Evolutionary conservation across 2,113 vertebrate genomes (phyloP).

Genomic region (Nannobrachium achirus): DNA sequence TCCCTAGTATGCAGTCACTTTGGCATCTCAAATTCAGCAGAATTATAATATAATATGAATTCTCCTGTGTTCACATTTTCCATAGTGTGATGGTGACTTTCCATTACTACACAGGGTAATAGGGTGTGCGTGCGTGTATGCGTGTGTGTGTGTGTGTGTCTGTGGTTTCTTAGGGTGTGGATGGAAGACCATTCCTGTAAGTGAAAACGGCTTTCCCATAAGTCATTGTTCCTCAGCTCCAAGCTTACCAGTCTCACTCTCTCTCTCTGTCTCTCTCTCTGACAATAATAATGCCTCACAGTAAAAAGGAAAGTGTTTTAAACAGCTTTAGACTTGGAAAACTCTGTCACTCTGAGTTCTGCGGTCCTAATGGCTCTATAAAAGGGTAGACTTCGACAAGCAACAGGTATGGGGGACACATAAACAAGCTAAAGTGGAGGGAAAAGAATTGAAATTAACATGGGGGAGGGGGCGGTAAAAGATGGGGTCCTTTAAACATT

Average conservation of each 20-base stretch:
- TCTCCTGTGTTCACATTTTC: conserved; percentile 58
- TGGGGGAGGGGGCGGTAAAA: not conserved
- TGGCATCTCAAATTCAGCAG: conserved; percentile 39
- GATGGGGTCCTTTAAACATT: not conserved
- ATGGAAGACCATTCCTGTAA: conserved; percentile 42
- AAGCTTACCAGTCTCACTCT: conserved; percentile 26
- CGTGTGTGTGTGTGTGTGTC: conserved; percentile 1
- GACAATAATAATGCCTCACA: conserved; percentile 54
- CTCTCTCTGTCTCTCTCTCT: conserved; percentile 2
- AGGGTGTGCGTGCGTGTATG: conserved; percentile 10
- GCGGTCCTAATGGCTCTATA: conserved; percentile 31
- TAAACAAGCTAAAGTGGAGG: not conserved
- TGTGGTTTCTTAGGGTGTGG: conserved; percentile 43
- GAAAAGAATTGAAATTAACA: no score
- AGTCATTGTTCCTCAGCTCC: conserved; percentile 54
- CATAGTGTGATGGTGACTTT: conserved; percentile 53
- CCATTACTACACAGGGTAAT: conserved; percentile 43
- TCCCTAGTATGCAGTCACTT: conserved; percentile 40
- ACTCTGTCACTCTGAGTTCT: conserved; percentile 35
- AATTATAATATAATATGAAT: conserved; percentile 52
- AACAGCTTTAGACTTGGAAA: conserved; percentile 30
- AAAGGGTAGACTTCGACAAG: conserved; percentile 33
- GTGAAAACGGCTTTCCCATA: conserved; percentile 59
- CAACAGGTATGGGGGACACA: conserved; percentile 40
- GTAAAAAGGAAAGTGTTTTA: conserved; percentile 33